A percentile compares a stretch with the other conserved stretches of the same genome.
Conservation (phyloP, 2,113 vertebrate genomes). For the Zapus hudsonius region DNA sequence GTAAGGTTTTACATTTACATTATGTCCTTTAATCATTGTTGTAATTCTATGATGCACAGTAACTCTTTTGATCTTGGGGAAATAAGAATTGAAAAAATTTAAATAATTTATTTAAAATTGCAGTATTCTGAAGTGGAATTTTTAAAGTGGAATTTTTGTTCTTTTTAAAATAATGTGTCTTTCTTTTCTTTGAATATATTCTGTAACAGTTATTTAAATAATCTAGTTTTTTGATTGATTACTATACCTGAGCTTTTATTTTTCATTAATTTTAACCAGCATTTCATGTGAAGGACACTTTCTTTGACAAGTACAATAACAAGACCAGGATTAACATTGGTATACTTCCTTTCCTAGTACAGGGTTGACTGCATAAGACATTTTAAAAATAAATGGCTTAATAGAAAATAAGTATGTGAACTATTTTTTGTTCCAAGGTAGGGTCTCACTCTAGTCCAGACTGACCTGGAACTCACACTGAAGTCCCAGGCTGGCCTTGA, state of each 20-base stretch:
- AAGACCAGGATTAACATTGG: background rate
- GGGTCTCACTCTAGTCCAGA: no score
- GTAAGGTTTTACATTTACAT: constrained; percentile 1
- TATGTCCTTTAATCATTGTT: background rate
- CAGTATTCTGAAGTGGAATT: background rate
- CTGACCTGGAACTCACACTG: no score
- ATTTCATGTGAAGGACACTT: constrained; percentile 5
- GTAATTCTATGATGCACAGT: background rate
- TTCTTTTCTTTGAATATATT: constrained; percentile 15
- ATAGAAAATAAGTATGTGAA: constrained; percentile 27
- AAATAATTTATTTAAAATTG: constrained; percentile 42
- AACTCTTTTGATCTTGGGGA: background rate
- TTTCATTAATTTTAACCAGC: constrained; percentile 7
- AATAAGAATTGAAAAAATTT: constrained; percentile 22
- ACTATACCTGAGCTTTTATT: constrained; percentile 28
- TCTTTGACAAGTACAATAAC: background rate
- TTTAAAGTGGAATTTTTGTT: background rate
- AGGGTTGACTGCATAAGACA: background rate
- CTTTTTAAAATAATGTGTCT: constrained; percentile 5
- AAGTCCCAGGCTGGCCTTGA: no score
- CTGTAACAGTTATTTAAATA: constrained; percentile 18
- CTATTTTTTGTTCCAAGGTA: no score
- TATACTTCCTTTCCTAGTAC: background rate
- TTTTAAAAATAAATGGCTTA: constrained; percentile 26
- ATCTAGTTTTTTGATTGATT: background rate